Evolutionary conservation across 2,888 invertebrate species (phyloP), one percentile per base, ranked within the genome.

Genomic region (Agrotis ipsilon): DNA sequence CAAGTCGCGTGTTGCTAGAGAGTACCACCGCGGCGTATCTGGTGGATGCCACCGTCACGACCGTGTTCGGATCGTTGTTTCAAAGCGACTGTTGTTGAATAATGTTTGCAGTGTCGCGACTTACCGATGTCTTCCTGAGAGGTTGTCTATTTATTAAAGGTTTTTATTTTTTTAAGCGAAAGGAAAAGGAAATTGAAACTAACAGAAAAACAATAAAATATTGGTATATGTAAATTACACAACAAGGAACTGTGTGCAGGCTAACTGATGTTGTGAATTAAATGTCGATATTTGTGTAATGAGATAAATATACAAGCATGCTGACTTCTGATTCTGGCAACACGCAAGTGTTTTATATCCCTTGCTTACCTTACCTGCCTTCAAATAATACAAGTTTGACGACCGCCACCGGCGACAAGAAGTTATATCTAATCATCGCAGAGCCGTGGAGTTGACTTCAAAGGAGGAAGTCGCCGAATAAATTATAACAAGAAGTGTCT

Each of bases 401-500:
- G n/a, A 16, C 1, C 9, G 18, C 16, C 27, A 27, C 48, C 48
- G 21, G 16, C 4, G 45, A 45, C 19, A 60, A 52, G 16, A 67
- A 67, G 68, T 57, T 75, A 49, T 49, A 49, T 57, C 49, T 16
- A 72, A 70, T 77, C 58, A 78, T 39, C 45, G 14, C 51, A 72
- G 46, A 32, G 16, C 45, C 24, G 13, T 19, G 13, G 18, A 32
- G 43, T 62, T 45, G 52, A 63, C 52, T 59, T 59, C 58, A 39
- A 16, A 62, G 16, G 58, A 39, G n/a, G 39, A 72, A 63, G 32
- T 63, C 39, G 11, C 4, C 21, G 62, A 55, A 63, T 78, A 72
- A 72, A 75, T 72, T 60, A 78, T 72, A 55, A 72, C 49, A 78
- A 75, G 43, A 75, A 75, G 58, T 64, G 59, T 46, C 59, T 46